These are phyloP conservation scores for Pipistrellus kuhlii DNA, from an alignment of 2,797 vertebrate genomes.

Conservation along the genomic window DNA sequence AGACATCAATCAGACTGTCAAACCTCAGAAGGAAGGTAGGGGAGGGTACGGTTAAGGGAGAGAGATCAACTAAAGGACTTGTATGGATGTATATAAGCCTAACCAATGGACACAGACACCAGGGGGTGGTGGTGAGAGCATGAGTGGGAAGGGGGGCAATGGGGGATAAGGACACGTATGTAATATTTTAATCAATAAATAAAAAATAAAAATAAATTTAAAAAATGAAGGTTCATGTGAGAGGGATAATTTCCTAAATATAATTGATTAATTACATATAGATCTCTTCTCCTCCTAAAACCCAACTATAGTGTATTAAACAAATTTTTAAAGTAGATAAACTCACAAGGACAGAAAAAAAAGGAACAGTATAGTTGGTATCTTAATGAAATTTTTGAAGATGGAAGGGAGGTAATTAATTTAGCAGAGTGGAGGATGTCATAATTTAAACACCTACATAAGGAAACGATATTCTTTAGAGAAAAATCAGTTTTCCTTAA, in stretches of 20 bases:
- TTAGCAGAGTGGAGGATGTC: conserved; percentile 51
- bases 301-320: conserved; percentile 34
- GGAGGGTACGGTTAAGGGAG: too few relatives aligned
- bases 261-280: conserved; percentile 6
- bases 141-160: too few relatives aligned
- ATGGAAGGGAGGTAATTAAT: conserved; percentile 29
- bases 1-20: too few relatives aligned
- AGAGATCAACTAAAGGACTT: too few relatives aligned
- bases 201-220: too few relatives aligned
- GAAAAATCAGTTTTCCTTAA: conserved; percentile 16
- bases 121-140: too few relatives aligned
- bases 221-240: not conserved
- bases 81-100: too few relatives aligned
- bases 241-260: conserved; percentile 28
- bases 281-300: conserved; percentile 2
- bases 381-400: conserved; percentile 37
- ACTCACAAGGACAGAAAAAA: not conserved
- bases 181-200: too few relatives aligned
- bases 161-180: too few relatives aligned
- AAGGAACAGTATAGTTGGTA: not conserved
- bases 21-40: too few relatives aligned
- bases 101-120: too few relatives aligned
- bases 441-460: conserved; percentile 36
- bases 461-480: not conserved
- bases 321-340: conserved; percentile 37